Base-by-base conservation (phyloP, 2,113 vertebrate genomes). In the Oncorhynchus kisutch region DNA sequence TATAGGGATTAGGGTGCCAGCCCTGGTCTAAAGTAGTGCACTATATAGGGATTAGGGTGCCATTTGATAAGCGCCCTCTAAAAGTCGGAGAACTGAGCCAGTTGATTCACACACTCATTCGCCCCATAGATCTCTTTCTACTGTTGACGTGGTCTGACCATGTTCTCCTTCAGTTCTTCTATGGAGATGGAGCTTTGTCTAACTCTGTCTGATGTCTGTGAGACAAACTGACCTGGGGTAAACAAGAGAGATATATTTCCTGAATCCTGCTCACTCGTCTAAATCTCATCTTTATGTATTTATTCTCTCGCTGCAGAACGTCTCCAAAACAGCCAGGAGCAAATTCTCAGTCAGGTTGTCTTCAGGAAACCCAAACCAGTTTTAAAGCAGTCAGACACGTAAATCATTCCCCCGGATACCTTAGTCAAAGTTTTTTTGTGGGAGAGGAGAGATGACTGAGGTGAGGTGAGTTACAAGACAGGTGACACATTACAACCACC, bases 51-150 rank as follows among this genome's bases (percentile, higher is more conserved):
- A 51, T 51, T 51, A 13, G 49, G 49, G 49, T 51, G 49, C 14
- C 49, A 14, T 54, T 54, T 54, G 51, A 4, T 18, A 54, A 5
- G 51, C 16, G 0, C 9, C 0, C 39, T 45, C 9, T 45, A 45
- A 45, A 18, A 54, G 81, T 91, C 86, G 87, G 86, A 79, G 82
- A 92, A 88, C 81, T 77, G 69, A 80, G 82, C 74, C 78, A 62
- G n/a, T 22, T 91, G 88, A 91, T 87, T 91, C 90, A 92, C 84
- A 84, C 79, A 73, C 83, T 87, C 14, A 57, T 87, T 91, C 85
- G 85, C 84, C 81, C 74, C 72, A 79, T 65, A 20, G 78, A 77
- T 72, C 81, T 74, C 86, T 29, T 9, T 24, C 4, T n/a, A 62
- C 59, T n/a, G 59, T 62, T 22, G 1, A 4, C 1, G n/a, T 62